Conservation (phyloP, 2,888 invertebrate species). For the Ichneumon xanthorius region DNA sequence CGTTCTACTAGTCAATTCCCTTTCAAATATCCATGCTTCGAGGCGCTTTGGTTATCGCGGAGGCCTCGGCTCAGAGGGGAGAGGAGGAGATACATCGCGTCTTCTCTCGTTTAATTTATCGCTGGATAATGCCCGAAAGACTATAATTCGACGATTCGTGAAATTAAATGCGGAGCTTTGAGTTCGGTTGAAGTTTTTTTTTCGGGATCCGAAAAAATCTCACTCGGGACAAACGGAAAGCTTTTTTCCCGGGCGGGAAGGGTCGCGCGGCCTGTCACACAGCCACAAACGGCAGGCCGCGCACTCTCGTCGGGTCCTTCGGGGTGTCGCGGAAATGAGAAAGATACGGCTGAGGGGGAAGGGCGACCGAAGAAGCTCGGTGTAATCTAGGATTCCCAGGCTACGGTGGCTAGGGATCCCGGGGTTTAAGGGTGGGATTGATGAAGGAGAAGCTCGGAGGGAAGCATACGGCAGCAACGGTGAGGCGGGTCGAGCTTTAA, state of each 20-base stretch:
- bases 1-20: constrained; percentile 34
- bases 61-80: constrained; percentile 6
- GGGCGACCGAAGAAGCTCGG: constrained; percentile 31
- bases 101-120: background rate
- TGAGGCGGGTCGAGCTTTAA: constrained; percentile 51
- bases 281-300: background rate
- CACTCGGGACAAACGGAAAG: background rate
- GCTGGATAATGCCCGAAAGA: background rate
- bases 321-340: background rate
- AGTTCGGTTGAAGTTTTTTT: constrained; percentile 19
- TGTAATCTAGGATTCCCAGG: constrained; percentile 62
- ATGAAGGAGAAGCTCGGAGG: constrained; percentile 52
- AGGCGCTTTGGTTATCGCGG: background rate
- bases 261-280: background rate
- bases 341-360: constrained; percentile 13
- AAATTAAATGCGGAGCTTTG: constrained; percentile 10
- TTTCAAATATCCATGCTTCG: constrained; percentile 21
- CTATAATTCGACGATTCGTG: background rate
- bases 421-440: constrained; percentile 65
- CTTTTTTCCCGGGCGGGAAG: background rate
- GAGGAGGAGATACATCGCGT: background rate
- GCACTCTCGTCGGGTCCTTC: background rate
- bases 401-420: constrained; percentile 36
- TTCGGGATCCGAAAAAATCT: background rate
- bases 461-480: constrained; percentile 13